Conservation (phyloP, 2,888 invertebrate genomes). For the Agrotis ipsilon region DNA sequence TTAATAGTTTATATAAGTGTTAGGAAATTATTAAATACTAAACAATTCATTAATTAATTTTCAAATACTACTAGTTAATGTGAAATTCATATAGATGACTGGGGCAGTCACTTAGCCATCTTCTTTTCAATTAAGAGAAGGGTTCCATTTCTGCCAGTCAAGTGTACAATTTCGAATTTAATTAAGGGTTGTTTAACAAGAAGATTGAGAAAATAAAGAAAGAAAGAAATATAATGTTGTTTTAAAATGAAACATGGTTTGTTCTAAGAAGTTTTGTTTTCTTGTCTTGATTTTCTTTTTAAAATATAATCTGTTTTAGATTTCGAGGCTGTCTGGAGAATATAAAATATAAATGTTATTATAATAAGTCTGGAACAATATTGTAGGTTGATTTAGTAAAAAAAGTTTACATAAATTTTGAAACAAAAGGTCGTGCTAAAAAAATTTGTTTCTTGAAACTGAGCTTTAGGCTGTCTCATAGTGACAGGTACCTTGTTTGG, state of each 20-base stretch:
- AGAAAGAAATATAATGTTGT: constrained; percentile 5
- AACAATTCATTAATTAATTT: too few relatives aligned
- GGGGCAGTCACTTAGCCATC: too few relatives aligned
- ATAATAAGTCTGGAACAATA: constrained; percentile 22
- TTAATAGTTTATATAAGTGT: too few relatives aligned
- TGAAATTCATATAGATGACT: too few relatives aligned
- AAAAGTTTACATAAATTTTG: not conserved
- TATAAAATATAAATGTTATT: too few relatives aligned
- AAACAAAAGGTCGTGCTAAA: not conserved
- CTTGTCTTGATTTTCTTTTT: not conserved
- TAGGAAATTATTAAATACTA: too few relatives aligned
- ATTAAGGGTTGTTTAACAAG: constrained; percentile 36
- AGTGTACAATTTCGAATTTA: constrained; percentile 48
- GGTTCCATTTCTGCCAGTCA: constrained; percentile 31
- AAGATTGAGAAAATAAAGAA: constrained; percentile 8
- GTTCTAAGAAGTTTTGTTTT: constrained; percentile 14
- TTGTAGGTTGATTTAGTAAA: too few relatives aligned
- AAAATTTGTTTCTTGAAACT: not conserved
- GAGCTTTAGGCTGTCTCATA: too few relatives aligned
- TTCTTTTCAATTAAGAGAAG: constrained; percentile 11
- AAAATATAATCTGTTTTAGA: not conserved
- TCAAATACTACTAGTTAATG: too few relatives aligned
- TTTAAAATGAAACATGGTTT: constrained; percentile 7
- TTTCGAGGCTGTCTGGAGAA: constrained; percentile 23
- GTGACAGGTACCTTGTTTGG: too few relatives aligned